Evolutionary conservation across 2,113 vertebrate genomes (phyloP), one percentile per base, ranked within the genome.

Genomic region (Dipodomys stephensi): DNA sequence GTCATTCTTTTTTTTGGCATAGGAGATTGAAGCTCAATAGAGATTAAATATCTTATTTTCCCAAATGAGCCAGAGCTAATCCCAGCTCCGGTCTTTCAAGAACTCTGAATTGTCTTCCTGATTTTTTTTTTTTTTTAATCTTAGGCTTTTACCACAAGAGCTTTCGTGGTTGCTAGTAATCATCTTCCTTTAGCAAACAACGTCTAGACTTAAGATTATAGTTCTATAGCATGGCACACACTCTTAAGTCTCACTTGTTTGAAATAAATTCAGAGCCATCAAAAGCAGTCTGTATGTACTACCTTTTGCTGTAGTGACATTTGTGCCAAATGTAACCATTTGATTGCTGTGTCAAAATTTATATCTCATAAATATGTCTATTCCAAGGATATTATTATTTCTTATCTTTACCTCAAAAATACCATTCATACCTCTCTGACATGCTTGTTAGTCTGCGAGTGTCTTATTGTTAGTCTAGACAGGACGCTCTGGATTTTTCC

Each of bases 261-360:
- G 96, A 97, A 95, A 95, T 97, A 94, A 97, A 89, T 95, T 97
- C 27, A 76, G 73, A 73, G 90, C 96, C 96, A 96, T 97, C 92
- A 92, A 73, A 95, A 97, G 93, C 92, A 95, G 84, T 97, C 90
- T 95, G 87, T 96, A 90, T 95, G 87, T 96, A 90, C 94, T 94
- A 86, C 83, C 72, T 97, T 97, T 97, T 96, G 49, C 93, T 94
- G 49, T 77, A 88, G 74, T 77, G 88, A 92, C 94, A 94, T 81
- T 94, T 82, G 93, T 7, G n/a, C 96, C 96, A 97, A 95, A 96
- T 81, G 94, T 95, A 95, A 93, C 94, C 94, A 39, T 32, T 97
- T 94, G 71, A 88, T 95, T 96, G 67, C 88, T 90, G 87, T 96
- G 35, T 97, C 95, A 97, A 96, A 97, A 96, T 96, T 94, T 95